Base-by-base conservation (phyloP, 2,797 vertebrate genomes). In the Balearica regulorum region DNA sequence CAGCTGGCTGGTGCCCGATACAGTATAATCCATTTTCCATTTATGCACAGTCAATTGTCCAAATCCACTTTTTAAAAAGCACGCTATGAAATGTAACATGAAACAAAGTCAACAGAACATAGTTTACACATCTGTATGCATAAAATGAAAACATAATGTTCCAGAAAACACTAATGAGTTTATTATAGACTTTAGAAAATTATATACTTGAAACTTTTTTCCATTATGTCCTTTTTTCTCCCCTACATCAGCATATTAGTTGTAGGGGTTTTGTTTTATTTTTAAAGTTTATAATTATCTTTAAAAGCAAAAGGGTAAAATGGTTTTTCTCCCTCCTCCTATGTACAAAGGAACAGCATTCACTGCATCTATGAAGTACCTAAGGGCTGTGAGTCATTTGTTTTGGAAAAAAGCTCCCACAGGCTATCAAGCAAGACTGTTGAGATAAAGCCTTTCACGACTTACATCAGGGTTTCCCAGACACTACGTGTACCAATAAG, bases 381-480 rank as follows among this genome's bases (percentile, higher is more conserved):
- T 64, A 78, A 77, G 76, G 39, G 77, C 58, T 75, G 11, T 16
- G 75, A 95, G 87, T 96, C 89, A 93, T 78, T 90, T 93, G 85
- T 90, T 97, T 95, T 92, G 78, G 86, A 44, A 95, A 97, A 97
- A 84, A 91, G 33, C 58, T 88, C 73, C 83, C 68, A 61, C 49
- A 86, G 66, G 89, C 65, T 82, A 93, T 87, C 89, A 94, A 62
- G 76, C 79, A 92, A 94, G 83, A 84, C 94, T 90, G 75, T 86
- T 76, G 84, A 93, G 94, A 85, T 93, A 96, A 96, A 94, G 62
- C 46, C 83, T 66, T 93, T 91, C 86, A 94, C 96, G 93, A 88
- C 96, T 93, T 95, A 68, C 72, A 94, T 80, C 77, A 95, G 83
- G 75, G 87, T 77, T 97, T 95, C 89, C 78, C 92, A 96, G 94